Evolutionary conservation across 2,797 vertebrate species (phyloP), one percentile per base, ranked within the genome.

Genomic region (Rhabdomys pumilio): DNA sequence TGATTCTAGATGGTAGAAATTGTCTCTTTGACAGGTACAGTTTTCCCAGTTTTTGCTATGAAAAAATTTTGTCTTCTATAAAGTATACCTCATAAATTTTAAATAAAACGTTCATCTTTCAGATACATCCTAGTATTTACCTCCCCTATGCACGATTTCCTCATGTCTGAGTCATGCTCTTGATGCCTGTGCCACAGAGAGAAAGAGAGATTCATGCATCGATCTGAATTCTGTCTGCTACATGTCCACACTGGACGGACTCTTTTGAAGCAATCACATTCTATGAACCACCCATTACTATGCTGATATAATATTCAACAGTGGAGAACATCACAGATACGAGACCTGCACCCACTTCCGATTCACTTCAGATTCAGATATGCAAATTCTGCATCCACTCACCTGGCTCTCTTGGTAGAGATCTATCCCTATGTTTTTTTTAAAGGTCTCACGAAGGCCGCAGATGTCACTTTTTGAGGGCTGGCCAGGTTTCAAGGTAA

Each of bases 211-310:
- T 50, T 57, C 63, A 67, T 8, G 77, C 26, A 50, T 9, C 79
- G 47, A 22, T 59, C 15, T 93, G 47, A 91, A 80, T 26, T 85
- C 17, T 65, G 22, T 31, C 41, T 81, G 50, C 50, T 76, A 91
- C 67, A 89, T 50, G 29, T 6, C 34, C 44, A 91, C 57, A 41
- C 61, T 83, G 13, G 76, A 93, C 34, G 50, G 26, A 69, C n/a
- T 84, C 65, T 61, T 67, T 82, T 86, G 41, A 41, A 94, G 91
- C 10, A 44, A 53, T 83, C 53, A 77, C 22, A 82, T 53, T 87
- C 63, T 63, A 86, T 0, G 86, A 29, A 73, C n/a, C 63, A 90
- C 11, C 69, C 80, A 75, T 57, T 75, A 69, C 29, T 29, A 69
- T 76, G 22, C 8, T 93, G 59, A 85, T 13, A 77, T 9, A 89